phyloP scores from a whole-genome alignment of 2,113 vertebrate species.

The Nycticryphes semicollaris region DNA sequence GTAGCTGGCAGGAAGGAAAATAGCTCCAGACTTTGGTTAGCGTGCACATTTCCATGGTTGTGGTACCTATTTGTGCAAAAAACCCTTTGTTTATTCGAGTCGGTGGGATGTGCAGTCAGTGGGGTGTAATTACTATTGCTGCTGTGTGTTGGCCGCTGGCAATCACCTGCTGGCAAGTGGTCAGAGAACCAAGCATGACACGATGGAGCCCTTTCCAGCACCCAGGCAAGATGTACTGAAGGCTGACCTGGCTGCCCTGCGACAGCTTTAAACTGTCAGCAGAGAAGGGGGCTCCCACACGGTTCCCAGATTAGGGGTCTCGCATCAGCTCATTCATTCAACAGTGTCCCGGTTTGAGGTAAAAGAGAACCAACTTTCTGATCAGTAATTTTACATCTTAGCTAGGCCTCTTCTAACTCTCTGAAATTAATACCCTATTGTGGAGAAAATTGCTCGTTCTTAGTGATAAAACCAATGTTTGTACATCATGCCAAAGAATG shows the following conservation, averaged over 20 bases:
- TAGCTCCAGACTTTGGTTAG: background rate
- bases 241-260: background rate
- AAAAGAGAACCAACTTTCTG: too few relatives aligned
- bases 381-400: too few relatives aligned
- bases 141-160: background rate
- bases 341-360: too few relatives aligned
- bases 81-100: background rate
- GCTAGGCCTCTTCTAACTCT: too few relatives aligned
- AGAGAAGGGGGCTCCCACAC: background rate
- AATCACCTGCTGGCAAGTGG: background rate
- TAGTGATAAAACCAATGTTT: too few relatives aligned
- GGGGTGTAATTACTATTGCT: background rate
- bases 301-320: background rate
- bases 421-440: too few relatives aligned
- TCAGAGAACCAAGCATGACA: rapidly evolving
- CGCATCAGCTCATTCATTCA: background rate
- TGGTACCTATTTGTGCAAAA: background rate
- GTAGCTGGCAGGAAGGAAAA: background rate
- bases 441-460: too few relatives aligned
- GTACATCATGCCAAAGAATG: too few relatives aligned
- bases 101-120: background rate
- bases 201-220: background rate
- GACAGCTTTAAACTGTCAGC: background rate
- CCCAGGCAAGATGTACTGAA: background rate
- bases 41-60: background rate